Conservation (phyloP, 2,113 vertebrate genomes). For the Bufo gargarizans region DNA sequence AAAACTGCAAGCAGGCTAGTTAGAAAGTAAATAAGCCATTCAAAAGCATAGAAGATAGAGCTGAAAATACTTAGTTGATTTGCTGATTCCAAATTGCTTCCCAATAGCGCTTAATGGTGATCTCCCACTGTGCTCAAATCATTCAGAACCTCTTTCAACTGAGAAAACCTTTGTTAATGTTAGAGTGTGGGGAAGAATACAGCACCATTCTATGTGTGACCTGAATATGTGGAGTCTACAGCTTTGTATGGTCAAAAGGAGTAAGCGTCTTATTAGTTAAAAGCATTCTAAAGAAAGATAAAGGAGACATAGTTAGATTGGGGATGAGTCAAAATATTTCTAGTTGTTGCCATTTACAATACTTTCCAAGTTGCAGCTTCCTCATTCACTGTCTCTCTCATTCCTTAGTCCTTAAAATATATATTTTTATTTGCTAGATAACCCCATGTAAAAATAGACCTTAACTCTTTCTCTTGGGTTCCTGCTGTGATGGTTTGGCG, state of each 20-base stretch:
- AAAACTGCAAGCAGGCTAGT: constrained; percentile 58
- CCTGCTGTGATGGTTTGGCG: no score
- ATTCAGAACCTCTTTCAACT: constrained; percentile 60
- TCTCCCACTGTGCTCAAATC: constrained; percentile 59
- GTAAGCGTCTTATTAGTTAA: constrained; percentile 60
- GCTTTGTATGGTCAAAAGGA: constrained; percentile 57
- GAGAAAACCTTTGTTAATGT: constrained; percentile 60
- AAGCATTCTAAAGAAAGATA: constrained; percentile 58
- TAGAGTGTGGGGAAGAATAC: constrained; percentile 58
- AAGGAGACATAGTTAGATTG: constrained; percentile 52
- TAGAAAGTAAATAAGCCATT: constrained; percentile 60
- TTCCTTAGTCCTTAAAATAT: constrained; percentile 16
- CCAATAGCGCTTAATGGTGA: constrained; percentile 59
- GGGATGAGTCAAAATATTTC: constrained; percentile 57
- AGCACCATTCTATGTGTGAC: constrained; percentile 59
- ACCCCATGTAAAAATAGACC: not conserved
- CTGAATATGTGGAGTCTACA: constrained; percentile 58
- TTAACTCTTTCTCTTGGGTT: not conserved
- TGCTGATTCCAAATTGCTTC: constrained; percentile 60
- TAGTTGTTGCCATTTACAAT: constrained; percentile 46
- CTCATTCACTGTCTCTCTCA: constrained; percentile 13
- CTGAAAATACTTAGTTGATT: constrained; percentile 60
- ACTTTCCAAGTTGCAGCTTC: constrained; percentile 32
- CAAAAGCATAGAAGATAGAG: constrained; percentile 59
- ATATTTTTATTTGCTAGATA: not conserved